Conservation (phyloP, 2,888 invertebrate species). For the Cheilosia grossa region DNA sequence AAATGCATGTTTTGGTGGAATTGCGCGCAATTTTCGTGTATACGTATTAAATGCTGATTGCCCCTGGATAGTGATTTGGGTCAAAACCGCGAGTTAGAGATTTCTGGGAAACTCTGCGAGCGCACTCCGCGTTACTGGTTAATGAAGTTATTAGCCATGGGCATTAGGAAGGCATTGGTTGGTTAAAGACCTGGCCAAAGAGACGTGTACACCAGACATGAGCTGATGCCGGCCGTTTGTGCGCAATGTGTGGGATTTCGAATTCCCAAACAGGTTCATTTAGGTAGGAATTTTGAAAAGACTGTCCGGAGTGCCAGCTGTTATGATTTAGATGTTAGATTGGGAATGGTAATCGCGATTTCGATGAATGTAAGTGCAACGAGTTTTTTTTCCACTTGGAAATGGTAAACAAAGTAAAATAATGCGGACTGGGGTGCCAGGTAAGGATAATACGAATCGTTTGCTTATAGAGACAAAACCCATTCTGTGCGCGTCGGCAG, state of each 20-base stretch:
- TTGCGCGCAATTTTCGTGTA: constrained; percentile 16
- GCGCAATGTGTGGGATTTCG: constrained; percentile 35
- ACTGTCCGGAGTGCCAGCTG: constrained; percentile 34
- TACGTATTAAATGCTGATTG: constrained; percentile 13
- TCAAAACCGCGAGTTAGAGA: constrained; percentile 39
- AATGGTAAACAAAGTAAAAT: constrained; percentile 1
- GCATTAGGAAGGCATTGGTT: constrained; percentile 27
- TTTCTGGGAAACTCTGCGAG: constrained; percentile 16
- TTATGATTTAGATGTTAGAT: constrained; percentile 57
- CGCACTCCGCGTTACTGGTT: not conserved
- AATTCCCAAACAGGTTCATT: constrained; percentile 60
- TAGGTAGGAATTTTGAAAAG: constrained; percentile 53
- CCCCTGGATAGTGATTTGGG: constrained; percentile 37
- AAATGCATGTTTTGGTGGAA: constrained; percentile 13
- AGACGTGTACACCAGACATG: constrained; percentile 18
- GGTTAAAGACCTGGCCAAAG: constrained; percentile 20
- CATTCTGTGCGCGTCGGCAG: not conserved
- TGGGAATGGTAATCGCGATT: constrained; percentile 45
- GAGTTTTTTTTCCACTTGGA: not conserved
- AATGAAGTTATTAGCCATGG: constrained; percentile 68
- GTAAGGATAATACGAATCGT: not conserved
- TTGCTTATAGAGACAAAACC: not conserved
- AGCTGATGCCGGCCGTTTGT: constrained; percentile 1
- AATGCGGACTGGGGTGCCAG: constrained; percentile 22
- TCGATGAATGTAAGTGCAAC: constrained; percentile 14